Percentiles rank a stretch among this genome's conserved stretches.
Evolutionary conservation across 2,888 invertebrate species (phyloP).

Genomic region (Hirtodrosophila confusa): DNA sequence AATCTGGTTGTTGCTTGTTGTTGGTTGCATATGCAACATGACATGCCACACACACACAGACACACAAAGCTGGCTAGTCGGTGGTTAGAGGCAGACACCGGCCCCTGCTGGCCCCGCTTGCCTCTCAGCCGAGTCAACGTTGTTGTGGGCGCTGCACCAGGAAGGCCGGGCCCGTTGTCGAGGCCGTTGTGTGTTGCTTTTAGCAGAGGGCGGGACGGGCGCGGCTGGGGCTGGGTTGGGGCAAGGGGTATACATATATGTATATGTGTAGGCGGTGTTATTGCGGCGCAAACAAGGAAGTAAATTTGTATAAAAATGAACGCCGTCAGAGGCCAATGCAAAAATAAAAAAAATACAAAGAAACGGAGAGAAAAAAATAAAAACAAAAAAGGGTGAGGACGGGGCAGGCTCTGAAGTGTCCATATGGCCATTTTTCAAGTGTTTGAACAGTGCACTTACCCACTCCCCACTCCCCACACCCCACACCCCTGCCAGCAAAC

Average conservation of each 20-base stretch:
- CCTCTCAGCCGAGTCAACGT: slow-evolving; percentile 29
- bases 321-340: slow-evolving; percentile 8
- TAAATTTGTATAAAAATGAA: slow-evolving; percentile 35
- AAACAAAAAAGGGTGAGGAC: background rate
- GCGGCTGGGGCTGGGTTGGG: no score
- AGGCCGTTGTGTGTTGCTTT: slow-evolving; percentile 34
- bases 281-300: slow-evolving; percentile 70
- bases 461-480: background rate
- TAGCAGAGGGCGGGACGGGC: background rate
- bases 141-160: slow-evolving; percentile 30
- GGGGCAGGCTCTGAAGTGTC: slow-evolving; percentile 29
- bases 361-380: background rate
- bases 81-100: slow-evolving; percentile 38
- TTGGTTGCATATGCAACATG: slow-evolving; percentile 50
- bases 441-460: slow-evolving; percentile 35
- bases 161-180: slow-evolving; percentile 41
- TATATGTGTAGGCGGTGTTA: slow-evolving; percentile 10
- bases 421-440: slow-evolving; percentile 49
- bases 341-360: no score
- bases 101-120: background rate
- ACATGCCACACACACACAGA: slow-evolving; percentile 43
- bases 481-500: background rate
- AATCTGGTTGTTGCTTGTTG: slow-evolving; percentile 23
- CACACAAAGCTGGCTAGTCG: slow-evolving; percentile 32
- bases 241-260: no score